Evolutionary conservation across 2,888 invertebrate species (phyloP).

Genomic region (Rugalucina vietnamica): DNA sequence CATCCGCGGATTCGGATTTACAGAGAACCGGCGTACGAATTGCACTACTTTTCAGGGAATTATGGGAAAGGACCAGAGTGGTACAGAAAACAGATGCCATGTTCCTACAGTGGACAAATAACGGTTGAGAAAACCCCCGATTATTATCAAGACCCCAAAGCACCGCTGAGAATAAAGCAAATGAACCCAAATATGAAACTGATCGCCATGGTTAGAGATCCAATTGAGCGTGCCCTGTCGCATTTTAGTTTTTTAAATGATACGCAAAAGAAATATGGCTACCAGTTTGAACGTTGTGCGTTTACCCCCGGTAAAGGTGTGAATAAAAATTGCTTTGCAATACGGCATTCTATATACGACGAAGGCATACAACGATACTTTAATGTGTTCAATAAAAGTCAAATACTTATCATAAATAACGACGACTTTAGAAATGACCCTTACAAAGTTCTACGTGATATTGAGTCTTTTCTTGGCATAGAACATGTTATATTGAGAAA

Average conservation of each 20-base stretch:
- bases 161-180: slow-evolving; percentile 94
- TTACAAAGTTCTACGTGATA: slow-evolving; percentile 66
- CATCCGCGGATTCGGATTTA: slow-evolving; percentile 21
- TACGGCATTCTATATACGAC: slow-evolving; percentile 72
- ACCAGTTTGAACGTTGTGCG: background rate
- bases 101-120: slow-evolving; percentile 94
- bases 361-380: slow-evolving; percentile 90
- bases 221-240: slow-evolving; percentile 97
- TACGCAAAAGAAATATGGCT: background rate
- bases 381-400: slow-evolving; percentile 94
- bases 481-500: slow-evolving; percentile 83
- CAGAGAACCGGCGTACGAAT: slow-evolving; percentile 29
- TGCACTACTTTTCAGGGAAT: slow-evolving; percentile 22
- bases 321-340: background rate
- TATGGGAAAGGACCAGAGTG: slow-evolving; percentile 94
- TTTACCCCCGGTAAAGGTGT: background rate
- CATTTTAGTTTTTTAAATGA: background rate
- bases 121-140: slow-evolving; percentile 98
- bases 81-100: slow-evolving; percentile 94
- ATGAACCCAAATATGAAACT: slow-evolving; percentile 96
- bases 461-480: slow-evolving; percentile 74
- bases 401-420: slow-evolving; percentile 94
- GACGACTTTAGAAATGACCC: slow-evolving; percentile 74
- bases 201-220: slow-evolving; percentile 96
- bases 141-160: slow-evolving; percentile 97